phyloP scores from a whole-genome alignment of 2,113 vertebrate genomes.

The Dermatemys mawii region DNA sequence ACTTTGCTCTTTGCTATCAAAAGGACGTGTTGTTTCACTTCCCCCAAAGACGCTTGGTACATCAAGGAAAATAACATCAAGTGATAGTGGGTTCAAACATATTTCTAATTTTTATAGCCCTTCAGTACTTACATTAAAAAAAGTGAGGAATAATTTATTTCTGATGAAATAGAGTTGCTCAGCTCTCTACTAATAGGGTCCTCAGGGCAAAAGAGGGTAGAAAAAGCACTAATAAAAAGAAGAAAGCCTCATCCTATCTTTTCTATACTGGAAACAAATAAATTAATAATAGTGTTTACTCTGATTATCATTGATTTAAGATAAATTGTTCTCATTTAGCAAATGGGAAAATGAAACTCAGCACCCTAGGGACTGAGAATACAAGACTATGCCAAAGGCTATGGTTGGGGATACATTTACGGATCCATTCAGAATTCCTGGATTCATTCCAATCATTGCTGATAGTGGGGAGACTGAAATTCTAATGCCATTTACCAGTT shows the following conservation, averaged over 20 bases:
- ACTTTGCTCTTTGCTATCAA: constrained; percentile 61
- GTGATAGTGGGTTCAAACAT: constrained; percentile 66
- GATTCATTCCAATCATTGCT: constrained; percentile 43
- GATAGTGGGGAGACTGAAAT: neutral
- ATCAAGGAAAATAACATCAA: constrained; percentile 77
- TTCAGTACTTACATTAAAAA: constrained; percentile 74
- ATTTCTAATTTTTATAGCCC: constrained; percentile 76
- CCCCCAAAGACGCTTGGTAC: constrained; percentile 66
- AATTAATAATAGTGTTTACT: constrained; percentile 75
- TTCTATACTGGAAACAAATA: constrained; percentile 69
- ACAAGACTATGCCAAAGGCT: constrained; percentile 45
- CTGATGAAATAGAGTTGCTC: constrained; percentile 72
- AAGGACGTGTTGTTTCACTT: constrained; percentile 62
- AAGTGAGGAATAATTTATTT: constrained; percentile 77
- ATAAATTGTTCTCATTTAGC: constrained; percentile 70
- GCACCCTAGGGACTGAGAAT: constrained; percentile 25
- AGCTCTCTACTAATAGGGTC: constrained; percentile 77
- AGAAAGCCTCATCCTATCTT: constrained; percentile 35
- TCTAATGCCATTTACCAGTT: neutral
- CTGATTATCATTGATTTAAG: constrained; percentile 67
- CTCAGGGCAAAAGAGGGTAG: constrained; percentile 72
- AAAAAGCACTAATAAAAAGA: constrained; percentile 54
- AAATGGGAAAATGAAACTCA: constrained; percentile 54
- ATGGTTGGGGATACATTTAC: constrained; percentile 34
- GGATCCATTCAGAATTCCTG: constrained; percentile 51